Percentiles rank a stretch among this genome's conserved stretches.
phyloP scores from a whole-genome alignment of 2,797 vertebrate genomes.

The Merluccius polli region DNA sequence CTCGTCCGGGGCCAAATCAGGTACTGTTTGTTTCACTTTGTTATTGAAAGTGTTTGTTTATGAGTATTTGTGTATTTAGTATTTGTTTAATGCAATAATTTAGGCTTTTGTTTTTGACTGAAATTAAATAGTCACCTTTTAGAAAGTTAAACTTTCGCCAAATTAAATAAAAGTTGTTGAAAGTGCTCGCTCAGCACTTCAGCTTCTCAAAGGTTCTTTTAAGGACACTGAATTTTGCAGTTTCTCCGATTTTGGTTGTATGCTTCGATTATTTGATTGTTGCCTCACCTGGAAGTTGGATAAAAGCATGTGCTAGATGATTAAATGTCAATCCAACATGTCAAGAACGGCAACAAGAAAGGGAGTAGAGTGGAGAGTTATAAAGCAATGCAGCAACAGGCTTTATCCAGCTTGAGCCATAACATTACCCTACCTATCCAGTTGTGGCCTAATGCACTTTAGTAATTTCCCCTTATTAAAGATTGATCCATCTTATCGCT shows the following conservation, averaged over 20 bases:
- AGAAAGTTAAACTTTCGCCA: neutral
- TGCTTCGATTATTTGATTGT: no score
- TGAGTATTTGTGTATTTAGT: neutral
- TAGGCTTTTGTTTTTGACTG: neutral
- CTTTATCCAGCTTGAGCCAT: neutral
- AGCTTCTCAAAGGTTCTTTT: no score
- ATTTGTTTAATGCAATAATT: neutral
- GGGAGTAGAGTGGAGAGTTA: neutral
- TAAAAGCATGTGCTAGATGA: no score
- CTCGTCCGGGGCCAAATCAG: slow-evolving; percentile 97
- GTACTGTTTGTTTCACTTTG: slow-evolving; percentile 59
- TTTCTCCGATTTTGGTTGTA: no score
- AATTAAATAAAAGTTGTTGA: neutral
- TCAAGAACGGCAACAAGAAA: neutral
- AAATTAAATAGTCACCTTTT: neutral
- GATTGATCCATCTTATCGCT: neutral
- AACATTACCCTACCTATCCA: neutral
- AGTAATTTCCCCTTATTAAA: neutral
- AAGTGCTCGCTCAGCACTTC: neutral
- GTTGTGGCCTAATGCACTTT: neutral
- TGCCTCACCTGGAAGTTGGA: no score
- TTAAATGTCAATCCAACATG: no score
- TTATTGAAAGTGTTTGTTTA: neutral
- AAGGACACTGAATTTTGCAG: no score
- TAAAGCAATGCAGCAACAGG: neutral